A percentile compares a stretch with the other conserved stretches of the same genome.
phyloP scores from a whole-genome alignment of 2,888 invertebrate genomes.

The Gari tellinella region DNA sequence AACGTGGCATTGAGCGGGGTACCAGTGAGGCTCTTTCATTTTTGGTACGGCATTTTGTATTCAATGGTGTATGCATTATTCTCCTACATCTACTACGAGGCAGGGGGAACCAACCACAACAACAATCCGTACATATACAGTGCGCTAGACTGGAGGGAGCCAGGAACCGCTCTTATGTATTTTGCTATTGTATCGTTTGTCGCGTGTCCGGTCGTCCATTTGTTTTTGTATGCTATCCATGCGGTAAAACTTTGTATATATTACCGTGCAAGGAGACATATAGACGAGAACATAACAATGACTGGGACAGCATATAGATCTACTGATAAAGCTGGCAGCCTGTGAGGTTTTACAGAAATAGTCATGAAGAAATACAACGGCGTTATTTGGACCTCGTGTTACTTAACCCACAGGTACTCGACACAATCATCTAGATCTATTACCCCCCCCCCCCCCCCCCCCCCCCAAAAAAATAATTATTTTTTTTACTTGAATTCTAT shows the following conservation, averaged over 20 bases:
- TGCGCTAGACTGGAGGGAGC: slow-evolving; percentile 87
- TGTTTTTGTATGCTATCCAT: slow-evolving; percentile 39
- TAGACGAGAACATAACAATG: no score
- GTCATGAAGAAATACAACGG: no score
- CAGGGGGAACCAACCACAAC: slow-evolving; percentile 89
- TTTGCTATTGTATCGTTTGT: slow-evolving; percentile 60
- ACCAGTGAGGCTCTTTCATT: slow-evolving; percentile 67
- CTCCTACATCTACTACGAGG: slow-evolving; percentile 89
- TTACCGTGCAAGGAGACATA: not conserved
- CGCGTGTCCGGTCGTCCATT: slow-evolving; percentile 62
- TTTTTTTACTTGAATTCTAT: no score
- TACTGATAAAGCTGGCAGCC: no score
- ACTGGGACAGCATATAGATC: no score
- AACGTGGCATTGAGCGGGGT: slow-evolving; percentile 67
- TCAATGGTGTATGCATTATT: slow-evolving; percentile 86
- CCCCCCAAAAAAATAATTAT: no score
- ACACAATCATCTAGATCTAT: no score
- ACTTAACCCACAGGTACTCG: no score
- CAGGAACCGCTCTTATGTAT: slow-evolving; percentile 52
- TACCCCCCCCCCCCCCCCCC: no score
- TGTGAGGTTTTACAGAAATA: no score
- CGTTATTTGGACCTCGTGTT: no score
- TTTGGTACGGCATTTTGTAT: slow-evolving; percentile 66
- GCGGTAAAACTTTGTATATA: slow-evolving; percentile 28
- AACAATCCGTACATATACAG: slow-evolving; percentile 90